Percentiles rank a stretch among this genome's conserved stretches.
Evolutionary conservation across 2,113 vertebrate species (phyloP).

Genomic region (Microtus montanus): DNA sequence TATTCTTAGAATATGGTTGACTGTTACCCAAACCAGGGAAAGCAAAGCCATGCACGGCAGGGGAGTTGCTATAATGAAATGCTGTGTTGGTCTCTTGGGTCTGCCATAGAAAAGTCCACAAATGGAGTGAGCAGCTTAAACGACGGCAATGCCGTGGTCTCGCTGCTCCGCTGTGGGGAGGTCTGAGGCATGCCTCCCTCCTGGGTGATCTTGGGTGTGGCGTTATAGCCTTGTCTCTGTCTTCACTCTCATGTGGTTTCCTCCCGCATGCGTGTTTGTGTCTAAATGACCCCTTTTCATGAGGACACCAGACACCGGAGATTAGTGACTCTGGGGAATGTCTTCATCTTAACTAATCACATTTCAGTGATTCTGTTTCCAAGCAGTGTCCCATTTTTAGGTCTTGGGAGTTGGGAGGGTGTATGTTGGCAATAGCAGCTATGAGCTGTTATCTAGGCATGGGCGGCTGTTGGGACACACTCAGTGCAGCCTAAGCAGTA

Average conservation of each 20-base stretch:
- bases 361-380: not conserved
- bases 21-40: not conserved
- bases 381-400: not conserved
- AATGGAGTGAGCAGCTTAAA: rapidly evolving
- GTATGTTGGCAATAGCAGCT: too few species aligned
- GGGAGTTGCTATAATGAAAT: not conserved
- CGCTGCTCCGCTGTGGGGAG: not conserved
- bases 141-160: rapidly evolving
- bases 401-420: not conserved
- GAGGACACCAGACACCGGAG: not conserved
- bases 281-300: not conserved
- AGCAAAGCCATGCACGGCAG: too few species aligned
- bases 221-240: rapidly evolving
- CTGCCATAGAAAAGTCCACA: too few species aligned
- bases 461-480: not conserved
- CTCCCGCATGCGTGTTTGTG: rapidly evolving
- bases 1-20: not conserved
- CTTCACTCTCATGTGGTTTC: not conserved
- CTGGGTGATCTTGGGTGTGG: rapidly evolving
- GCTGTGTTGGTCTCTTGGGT: not conserved
- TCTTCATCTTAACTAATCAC: not conserved
- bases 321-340: not conserved
- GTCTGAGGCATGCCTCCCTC: not conserved
- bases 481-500: not conserved
- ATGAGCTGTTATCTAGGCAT: not conserved